phyloP scores from a whole-genome alignment of 2,888 invertebrate species.

The Nephrotoma flavescens region DNA sequence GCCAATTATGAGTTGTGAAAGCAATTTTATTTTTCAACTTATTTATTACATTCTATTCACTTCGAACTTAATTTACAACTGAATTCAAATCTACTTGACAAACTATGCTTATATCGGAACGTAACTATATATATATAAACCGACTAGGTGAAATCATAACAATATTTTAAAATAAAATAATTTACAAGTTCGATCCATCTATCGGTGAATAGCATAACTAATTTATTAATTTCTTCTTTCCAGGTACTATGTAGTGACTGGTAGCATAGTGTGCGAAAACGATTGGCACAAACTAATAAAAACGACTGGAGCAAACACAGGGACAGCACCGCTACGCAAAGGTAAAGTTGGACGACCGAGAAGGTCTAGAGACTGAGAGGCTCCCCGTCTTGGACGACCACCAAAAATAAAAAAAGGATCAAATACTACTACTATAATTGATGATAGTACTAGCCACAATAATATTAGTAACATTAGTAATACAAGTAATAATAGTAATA shows the following conservation, averaged over 20 bases:
- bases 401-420: slow-evolving; percentile 18
- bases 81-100: too few species aligned
- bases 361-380: slow-evolving; percentile 75
- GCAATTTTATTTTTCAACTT: too few species aligned
- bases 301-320: slow-evolving; percentile 44
- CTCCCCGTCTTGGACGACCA: slow-evolving; percentile 18
- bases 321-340: slow-evolving; percentile 62
- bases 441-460: background rate
- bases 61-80: too few species aligned
- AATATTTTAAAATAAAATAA: too few species aligned
- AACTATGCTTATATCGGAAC: too few species aligned
- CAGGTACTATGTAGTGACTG: slow-evolving; percentile 80
- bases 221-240: slow-evolving; percentile 10
- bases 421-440: background rate
- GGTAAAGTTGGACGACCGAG: slow-evolving; percentile 75
- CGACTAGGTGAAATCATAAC: too few species aligned
- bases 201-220: background rate
- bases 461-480: background rate
- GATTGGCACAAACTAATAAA: slow-evolving; percentile 90
- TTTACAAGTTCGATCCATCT: too few species aligned
- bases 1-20: too few species aligned
- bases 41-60: too few species aligned
- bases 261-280: slow-evolving; percentile 84
- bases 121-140: too few species aligned
- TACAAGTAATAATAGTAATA: background rate